phyloP scores from a whole-genome alignment of 2,113 vertebrate genomes.

The Anoplopoma fimbria region DNA sequence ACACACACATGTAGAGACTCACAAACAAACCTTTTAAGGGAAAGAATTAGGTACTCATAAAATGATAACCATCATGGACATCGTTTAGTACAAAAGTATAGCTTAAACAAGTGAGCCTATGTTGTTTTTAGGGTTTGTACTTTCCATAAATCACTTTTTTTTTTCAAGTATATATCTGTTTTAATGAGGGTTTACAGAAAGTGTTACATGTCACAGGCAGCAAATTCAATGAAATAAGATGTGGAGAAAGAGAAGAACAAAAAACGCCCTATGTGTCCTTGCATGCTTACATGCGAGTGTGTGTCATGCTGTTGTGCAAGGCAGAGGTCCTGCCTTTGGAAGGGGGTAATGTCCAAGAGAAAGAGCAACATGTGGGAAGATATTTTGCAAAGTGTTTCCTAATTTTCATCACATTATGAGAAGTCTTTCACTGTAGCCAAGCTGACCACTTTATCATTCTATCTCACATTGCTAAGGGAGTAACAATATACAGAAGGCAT shows the following conservation, averaged over 20 bases:
- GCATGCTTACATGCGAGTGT: background rate
- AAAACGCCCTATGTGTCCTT: background rate
- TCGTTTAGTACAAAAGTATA: no score
- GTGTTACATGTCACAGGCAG: background rate
- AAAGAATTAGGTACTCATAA: no score
- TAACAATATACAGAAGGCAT: background rate
- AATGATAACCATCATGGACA: no score
- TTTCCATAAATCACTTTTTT: conserved; percentile 28
- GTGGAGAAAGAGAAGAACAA: conserved; percentile 2
- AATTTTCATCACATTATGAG: conserved; percentile 8
- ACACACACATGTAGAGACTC: no score
- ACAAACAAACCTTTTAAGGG: no score
- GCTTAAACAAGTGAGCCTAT: no score
- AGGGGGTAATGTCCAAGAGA: conserved; percentile 39
- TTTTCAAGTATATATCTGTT: no score
- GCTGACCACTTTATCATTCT: background rate
- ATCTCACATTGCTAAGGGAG: background rate
- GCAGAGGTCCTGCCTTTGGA: conserved; percentile 21
- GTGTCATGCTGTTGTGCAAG: conserved; percentile 69
- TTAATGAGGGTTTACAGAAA: no score
- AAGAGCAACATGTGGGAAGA: conserved; percentile 6
- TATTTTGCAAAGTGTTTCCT: conserved; percentile 6
- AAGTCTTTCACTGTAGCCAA: background rate
- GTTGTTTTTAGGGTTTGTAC: no score
- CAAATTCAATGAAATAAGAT: conserved; percentile 4